These are phyloP conservation scores for Platorchestia sp. DNA, from an alignment of 1,140 invertebrate species.

Conservation along the genomic window DNA sequence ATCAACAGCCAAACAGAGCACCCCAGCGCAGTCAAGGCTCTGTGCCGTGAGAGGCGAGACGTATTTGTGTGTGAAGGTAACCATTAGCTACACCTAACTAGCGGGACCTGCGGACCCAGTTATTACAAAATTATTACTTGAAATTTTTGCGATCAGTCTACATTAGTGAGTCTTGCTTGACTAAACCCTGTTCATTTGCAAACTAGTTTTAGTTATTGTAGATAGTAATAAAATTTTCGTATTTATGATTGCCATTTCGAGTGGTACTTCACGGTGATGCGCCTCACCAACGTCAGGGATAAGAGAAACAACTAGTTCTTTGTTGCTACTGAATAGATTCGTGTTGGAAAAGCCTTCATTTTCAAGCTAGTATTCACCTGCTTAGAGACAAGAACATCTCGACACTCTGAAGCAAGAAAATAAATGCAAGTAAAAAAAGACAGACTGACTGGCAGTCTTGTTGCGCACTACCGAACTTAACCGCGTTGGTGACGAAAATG, in stretches of 20 bases:
- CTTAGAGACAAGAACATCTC: too few relatives aligned
- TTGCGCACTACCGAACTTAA: background rate
- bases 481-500: background rate
- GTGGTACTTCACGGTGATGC: background rate
- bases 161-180: background rate
- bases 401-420: background rate
- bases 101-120: background rate
- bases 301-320: background rate
- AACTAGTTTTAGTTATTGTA: too few relatives aligned
- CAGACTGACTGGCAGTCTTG: background rate
- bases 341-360: background rate
- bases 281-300: background rate
- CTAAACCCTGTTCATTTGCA: background rate
- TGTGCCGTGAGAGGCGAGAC: background rate
- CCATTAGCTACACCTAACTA: background rate
- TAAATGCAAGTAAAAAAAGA: background rate
- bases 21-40: background rate
- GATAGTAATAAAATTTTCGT: background rate
- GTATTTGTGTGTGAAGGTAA: background rate
- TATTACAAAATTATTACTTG: background rate
- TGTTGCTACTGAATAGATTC: background rate
- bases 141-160: background rate
- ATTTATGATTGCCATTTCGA: background rate
- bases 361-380: background rate
- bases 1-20: slow-evolving; percentile 35